These are phyloP conservation scores for Scophthalmus maximus DNA, from an alignment of 2,113 vertebrate genomes.

Conservation along the genomic window DNA sequence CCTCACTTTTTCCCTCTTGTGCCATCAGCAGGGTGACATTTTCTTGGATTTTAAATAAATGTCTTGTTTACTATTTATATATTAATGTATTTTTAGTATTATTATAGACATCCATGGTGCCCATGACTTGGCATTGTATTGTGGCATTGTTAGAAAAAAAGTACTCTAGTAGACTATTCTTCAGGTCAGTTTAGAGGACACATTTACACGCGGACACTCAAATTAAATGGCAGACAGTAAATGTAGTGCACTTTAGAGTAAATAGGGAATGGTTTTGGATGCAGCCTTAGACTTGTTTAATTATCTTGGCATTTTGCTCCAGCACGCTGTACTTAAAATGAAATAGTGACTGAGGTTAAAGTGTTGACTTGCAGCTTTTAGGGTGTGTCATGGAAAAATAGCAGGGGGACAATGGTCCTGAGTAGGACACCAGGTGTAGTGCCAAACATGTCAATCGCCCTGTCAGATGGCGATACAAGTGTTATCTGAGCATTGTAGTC, in stretches of 20 bases:
- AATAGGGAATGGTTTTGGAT: too few relatives aligned
- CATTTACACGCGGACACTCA: neutral
- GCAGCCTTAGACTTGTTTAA: neutral
- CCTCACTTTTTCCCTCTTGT: too few relatives aligned
- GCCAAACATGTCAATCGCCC: neutral
- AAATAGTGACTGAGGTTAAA: neutral
- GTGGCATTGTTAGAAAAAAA: neutral
- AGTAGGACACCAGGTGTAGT: neutral
- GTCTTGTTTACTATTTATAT: too few relatives aligned
- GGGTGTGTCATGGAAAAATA: neutral
- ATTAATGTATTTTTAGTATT: too few relatives aligned
- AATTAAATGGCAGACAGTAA: neutral
- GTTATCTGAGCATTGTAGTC: neutral
- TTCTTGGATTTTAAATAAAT: too few relatives aligned
- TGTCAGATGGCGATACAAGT: conserved; percentile 17
- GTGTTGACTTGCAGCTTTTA: neutral
- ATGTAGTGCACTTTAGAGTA: neutral
- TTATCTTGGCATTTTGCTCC: conserved; percentile 8
- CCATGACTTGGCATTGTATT: neutral
- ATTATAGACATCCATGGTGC: too few relatives aligned
- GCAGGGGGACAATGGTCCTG: neutral
- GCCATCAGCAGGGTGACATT: too few relatives aligned
- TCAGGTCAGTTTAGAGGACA: neutral
- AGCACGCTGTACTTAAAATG: neutral
- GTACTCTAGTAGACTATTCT: neutral